Conservation (phyloP, 2,888 invertebrate genomes). For the Julus scanicus region DNA sequence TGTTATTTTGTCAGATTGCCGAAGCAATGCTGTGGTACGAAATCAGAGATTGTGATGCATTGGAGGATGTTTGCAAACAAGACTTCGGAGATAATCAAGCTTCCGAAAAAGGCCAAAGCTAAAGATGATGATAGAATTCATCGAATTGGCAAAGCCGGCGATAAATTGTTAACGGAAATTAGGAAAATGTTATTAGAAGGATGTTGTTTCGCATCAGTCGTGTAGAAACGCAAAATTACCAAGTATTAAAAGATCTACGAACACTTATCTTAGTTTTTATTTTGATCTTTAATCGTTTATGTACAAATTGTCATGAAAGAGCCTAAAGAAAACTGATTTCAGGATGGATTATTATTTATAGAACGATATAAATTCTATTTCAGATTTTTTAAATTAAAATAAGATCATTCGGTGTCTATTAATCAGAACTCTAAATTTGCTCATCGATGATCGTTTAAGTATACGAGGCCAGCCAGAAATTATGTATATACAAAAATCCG, state of each 20-base stretch:
- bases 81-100: constrained; percentile 75
- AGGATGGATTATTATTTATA: no score
- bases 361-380: not conserved
- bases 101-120: constrained; percentile 66
- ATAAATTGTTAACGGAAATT: constrained; percentile 60
- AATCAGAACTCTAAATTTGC: not conserved
- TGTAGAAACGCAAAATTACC: no score
- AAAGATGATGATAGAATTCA: constrained; percentile 77
- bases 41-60: constrained; percentile 73
- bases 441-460: not conserved
- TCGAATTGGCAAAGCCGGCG: constrained; percentile 76
- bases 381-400: not conserved
- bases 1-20: constrained; percentile 69
- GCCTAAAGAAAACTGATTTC: no score
- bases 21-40: constrained; percentile 74
- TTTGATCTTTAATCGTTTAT: no score
- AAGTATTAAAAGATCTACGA: no score
- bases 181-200: constrained; percentile 59
- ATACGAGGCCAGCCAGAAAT: not conserved
- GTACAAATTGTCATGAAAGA: no score
- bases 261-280: no score
- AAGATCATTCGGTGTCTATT: not conserved
- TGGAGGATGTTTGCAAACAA: constrained; percentile 73
- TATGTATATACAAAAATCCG: constrained; percentile 7
- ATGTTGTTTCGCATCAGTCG: no score